Evolutionary conservation across 2,113 vertebrate genomes (phyloP).

Genomic region (Crotalus helleri): DNA sequence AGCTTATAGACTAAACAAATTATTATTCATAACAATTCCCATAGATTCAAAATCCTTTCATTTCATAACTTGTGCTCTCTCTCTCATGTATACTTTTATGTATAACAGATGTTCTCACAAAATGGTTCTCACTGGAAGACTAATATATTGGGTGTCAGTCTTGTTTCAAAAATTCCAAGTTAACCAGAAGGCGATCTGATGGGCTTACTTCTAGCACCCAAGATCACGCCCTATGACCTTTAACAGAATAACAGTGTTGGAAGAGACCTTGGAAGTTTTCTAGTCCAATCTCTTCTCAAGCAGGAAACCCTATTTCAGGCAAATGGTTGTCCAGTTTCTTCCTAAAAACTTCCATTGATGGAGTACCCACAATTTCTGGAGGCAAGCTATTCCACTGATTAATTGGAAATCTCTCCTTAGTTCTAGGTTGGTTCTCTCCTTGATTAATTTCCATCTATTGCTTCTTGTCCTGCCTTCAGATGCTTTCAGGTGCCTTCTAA

Average conservation of each 20-base stretch:
- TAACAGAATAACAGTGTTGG: neutral
- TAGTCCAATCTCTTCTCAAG: too few species aligned
- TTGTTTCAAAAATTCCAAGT: neutral
- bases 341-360: neutral
- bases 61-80: neutral
- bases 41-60: neutral
- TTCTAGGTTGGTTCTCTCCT: neutral
- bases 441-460: neutral
- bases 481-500: neutral
- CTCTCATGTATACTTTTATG: neutral
- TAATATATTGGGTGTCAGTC: neutral
- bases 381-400: neutral
- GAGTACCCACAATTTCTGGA: neutral
- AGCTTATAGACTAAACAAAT: neutral
- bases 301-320: too few species aligned
- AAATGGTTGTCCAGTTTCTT: neutral
- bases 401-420: neutral
- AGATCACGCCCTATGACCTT: neutral
- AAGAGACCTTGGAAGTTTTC: neutral
- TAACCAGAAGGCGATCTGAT: neutral
- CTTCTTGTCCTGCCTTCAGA: neutral
- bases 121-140: neutral
- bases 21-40: neutral
- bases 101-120: neutral
- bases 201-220: neutral